Conservation (phyloP, 35 echinoderm and acorn worm species). For the Holothuria glaberrima region DNA sequence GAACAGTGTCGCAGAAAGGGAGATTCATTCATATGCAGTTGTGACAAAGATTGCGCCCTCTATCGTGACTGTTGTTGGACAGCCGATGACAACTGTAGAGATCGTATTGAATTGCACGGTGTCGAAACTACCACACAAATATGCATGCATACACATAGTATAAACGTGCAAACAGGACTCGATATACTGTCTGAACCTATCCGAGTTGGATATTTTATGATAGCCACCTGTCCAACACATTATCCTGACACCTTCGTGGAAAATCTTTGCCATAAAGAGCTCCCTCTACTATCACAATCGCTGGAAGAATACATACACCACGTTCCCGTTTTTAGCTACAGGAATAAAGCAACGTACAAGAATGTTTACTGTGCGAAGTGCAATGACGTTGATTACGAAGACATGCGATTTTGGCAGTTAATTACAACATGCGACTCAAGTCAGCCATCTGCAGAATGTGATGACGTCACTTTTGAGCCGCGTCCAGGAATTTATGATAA, state of each 20-base stretch:
- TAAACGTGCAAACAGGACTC: no score
- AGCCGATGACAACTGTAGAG: no score
- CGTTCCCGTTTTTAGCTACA: slow-evolving; percentile 19
- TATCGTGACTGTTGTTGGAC: no score
- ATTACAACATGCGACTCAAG: neutral
- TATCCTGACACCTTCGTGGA: neutral
- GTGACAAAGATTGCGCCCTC: no score
- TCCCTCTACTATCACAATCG: neutral
- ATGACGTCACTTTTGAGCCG: neutral
- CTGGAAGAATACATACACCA: slow-evolving; percentile 17
- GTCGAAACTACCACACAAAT: no score
- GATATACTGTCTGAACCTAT: neutral
- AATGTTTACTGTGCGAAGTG: neutral
- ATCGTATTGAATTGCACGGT: no score
- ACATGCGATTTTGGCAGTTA: slow-evolving; percentile 54
- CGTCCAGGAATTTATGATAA: no score
- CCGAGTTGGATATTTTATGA: slow-evolving; percentile 25
- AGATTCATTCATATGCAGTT: no score
- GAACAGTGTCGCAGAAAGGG: no score
- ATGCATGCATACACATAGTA: no score
- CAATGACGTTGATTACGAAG: neutral
- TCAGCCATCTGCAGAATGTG: neutral
- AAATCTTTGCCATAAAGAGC: neutral
- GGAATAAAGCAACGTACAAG: slow-evolving; percentile 26
- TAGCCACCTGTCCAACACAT: slow-evolving; percentile 12